Conservation (phyloP, 1,140 invertebrate genomes). For the Battus philenor region DNA sequence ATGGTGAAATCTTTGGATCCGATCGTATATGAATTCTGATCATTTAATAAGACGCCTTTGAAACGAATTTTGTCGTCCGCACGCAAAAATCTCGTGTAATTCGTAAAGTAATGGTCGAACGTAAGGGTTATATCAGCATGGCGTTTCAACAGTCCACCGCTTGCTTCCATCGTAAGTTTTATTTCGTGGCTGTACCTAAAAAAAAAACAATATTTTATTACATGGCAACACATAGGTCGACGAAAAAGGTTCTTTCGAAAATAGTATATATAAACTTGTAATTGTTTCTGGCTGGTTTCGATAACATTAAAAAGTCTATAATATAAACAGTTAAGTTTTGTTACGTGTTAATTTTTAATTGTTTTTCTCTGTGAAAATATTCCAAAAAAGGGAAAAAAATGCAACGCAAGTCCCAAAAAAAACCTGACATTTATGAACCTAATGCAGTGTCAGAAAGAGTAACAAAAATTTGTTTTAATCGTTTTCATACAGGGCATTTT, state of each 20-base stretch:
- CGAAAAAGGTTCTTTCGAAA: no score
- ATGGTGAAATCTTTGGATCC: constrained; percentile 77
- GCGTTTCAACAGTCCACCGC: constrained; percentile 79
- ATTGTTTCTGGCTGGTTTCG: no score
- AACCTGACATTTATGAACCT: no score
- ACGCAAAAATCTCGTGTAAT: constrained; percentile 82
- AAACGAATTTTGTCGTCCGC: constrained; percentile 84
- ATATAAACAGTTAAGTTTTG: no score
- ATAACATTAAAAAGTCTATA: no score
- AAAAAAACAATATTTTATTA: constrained; percentile 6
- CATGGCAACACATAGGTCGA: no score
- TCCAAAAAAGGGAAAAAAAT: background rate
- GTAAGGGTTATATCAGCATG: constrained; percentile 78
- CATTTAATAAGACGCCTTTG: constrained; percentile 77
- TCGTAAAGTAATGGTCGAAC: constrained; percentile 81
- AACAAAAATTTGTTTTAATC: no score
- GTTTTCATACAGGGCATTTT: no score
- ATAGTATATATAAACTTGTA: no score
- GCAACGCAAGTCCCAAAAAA: background rate
- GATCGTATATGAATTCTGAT: constrained; percentile 66
- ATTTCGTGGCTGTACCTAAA: constrained; percentile 82
- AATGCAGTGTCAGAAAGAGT: no score
- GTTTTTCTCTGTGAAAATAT: no score
- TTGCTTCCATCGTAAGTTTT: constrained; percentile 80
- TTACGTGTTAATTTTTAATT: no score